These are phyloP conservation scores for Atta colombica DNA, from an alignment of 1,140 invertebrate genomes.

Conservation along the genomic window DNA sequence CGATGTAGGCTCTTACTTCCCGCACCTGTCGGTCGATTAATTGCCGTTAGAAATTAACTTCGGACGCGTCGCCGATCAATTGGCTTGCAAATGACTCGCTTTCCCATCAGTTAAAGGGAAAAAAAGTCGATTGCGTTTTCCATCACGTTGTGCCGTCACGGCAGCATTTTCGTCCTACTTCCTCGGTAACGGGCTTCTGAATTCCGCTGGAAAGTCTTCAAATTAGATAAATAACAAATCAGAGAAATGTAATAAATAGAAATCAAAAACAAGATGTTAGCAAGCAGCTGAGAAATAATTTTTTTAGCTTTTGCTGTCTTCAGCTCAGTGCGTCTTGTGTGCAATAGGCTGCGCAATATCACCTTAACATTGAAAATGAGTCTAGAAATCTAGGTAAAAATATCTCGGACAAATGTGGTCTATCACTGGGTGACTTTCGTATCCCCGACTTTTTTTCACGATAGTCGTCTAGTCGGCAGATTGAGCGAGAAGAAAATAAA, in stretches of 20 bases:
- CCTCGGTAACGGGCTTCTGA: constrained; percentile 24
- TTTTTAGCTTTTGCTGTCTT: neutral
- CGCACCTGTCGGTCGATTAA: constrained; percentile 7
- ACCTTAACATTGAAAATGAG: constrained; percentile 50
- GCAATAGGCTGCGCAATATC: neutral
- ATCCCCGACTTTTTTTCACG: constrained; percentile 4
- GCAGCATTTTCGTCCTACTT: constrained; percentile 51
- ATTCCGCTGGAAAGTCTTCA: constrained; percentile 7
- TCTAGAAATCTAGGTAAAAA: constrained; percentile 31
- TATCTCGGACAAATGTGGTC: constrained; percentile 23
- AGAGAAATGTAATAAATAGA: constrained; percentile 3
- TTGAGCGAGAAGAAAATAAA: constrained; percentile 18
- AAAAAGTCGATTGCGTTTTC: constrained; percentile 50
- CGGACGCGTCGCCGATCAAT: constrained; percentile 1
- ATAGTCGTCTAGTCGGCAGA: neutral
- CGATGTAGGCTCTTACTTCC: constrained; percentile 21
- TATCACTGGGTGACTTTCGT: neutral
- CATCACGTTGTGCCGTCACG: constrained; percentile 10
- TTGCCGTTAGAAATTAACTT: constrained; percentile 31
- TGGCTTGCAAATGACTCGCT: neutral
- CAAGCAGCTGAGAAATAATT: neutral
- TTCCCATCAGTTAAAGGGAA: constrained; percentile 25
- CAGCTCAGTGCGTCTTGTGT: neutral
- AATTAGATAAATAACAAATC: constrained; percentile 1
- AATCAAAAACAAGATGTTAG: constrained; percentile 22